Evolutionary conservation across 2,113 vertebrate species (phyloP), one percentile per base, ranked within the genome.

Genomic region (Bufo gargarizans): DNA sequence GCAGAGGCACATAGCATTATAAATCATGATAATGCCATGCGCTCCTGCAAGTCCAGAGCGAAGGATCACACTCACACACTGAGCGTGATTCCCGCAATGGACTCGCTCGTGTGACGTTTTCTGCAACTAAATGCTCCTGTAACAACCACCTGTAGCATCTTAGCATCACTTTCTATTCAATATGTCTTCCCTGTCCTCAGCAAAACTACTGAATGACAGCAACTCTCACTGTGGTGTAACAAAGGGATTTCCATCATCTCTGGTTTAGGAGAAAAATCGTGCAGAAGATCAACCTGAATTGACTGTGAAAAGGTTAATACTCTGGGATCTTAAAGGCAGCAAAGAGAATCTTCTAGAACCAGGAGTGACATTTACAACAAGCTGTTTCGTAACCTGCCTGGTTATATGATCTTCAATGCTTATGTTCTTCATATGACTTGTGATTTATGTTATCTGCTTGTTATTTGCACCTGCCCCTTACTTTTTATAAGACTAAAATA

Each of bases 401-500:
- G 79, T 61, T 81, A 63, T 17, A 61, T 81, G 56, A 81, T 45
- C 56, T 47, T 14, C 55, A 79, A 22, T 22, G 22, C 47, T 53
- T 53, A 8, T 50, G 50, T 20, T 19, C 47, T 76, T 78, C 53
- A 80, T 59, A 53, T 79, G 78, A 11, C 79, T 47, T 81, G 79
- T 55, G 61, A 63, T 65, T 84, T 71, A 9, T 4, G 10, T 17
- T 47, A 67, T 77, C 47, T 53, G 20, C 50, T 74, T 74, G 53
- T 8, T 71, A 33, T 61, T 43, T 65, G 59, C 61, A 79, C 47
- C 20, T 79, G 85, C 13, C 53, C 47, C 53, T 61, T 77, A 10
- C 45, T 20, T 85, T 43, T 55, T 85, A 76, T 49, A 47, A 45
- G 55, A 85, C 77, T 43, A 86, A 14, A 45, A 17, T 22, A 19